Evolutionary conservation across 2,888 invertebrate genomes (phyloP), one percentile per base, ranked within the genome.

Genomic region (Euzophera pinguis): DNA sequence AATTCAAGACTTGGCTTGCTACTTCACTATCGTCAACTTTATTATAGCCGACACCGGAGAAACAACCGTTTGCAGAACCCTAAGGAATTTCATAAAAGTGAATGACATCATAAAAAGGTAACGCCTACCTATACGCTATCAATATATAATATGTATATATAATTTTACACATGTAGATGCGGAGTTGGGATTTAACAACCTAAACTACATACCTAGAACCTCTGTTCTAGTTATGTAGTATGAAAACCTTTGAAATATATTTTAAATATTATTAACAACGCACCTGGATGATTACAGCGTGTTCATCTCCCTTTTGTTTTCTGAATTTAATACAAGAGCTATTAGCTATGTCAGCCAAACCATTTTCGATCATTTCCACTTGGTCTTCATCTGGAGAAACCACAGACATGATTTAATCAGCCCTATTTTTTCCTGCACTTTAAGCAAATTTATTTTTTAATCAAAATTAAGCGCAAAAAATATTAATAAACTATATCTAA

Each of bases 51-150:
- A 91, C 91, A 57, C 67, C 80, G 3, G 91, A 90, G 58, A 69
- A 91, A 56, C 91, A 91, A 4, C 91, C 91, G 79, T 91, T 65
- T 89, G 93, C 64, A 92, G 92, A 60, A 94, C 98, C 92, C 99
- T 98, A 61, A 96, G 55, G 55, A 52, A 13, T 50, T 39, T 60
- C 53, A 27, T 22, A 39, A 35, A 35, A 35, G 3, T 1, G n/a
- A 35, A 35, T 39, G 22, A 5, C 22, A 22, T 5, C 22, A 22
- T 22, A 22, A 22, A 22, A 22, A n/a, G n/a, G n/a, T n/a, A n/a
- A n/a, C n/a, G n/a, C n/a, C n/a, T n/a, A n/a, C n/a, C n/a, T n/a
- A n/a, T n/a, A n/a, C n/a, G n/a, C n/a, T n/a, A n/a, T n/a, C n/a
- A n/a, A n/a, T n/a, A n/a, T n/a, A n/a, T n/a, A n/a, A n/a, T n/a